A percentile compares a stretch with the other conserved stretches of the same genome.
Conservation (phyloP, 1,140 invertebrate species). For the Physella acuta region DNA sequence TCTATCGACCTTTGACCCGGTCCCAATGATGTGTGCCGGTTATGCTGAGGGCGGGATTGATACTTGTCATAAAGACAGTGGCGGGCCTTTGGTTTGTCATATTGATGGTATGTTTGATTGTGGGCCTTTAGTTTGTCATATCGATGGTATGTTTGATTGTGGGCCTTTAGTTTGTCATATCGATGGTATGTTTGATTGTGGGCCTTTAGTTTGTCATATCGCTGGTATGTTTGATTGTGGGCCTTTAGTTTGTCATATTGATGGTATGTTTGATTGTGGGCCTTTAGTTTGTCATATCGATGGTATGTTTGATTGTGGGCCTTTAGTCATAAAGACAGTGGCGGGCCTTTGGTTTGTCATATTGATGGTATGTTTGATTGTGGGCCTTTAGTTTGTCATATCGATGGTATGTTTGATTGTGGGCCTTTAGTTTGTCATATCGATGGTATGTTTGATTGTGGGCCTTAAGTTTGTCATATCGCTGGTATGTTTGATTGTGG, state of each 20-base stretch:
- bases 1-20: not conserved
- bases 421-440: not conserved
- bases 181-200: too few relatives aligned
- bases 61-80: constrained; percentile 9
- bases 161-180: too few relatives aligned
- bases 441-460: too few relatives aligned
- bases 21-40: constrained; percentile 1
- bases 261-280: too few relatives aligned
- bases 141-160: too few relatives aligned
- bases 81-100: not conserved
- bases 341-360: not conserved
- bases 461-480: not conserved
- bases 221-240: too few relatives aligned
- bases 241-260: too few relatives aligned
- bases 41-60: not conserved
- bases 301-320: too few relatives aligned
- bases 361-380: not conserved
- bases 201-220: too few relatives aligned
- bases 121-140: not conserved
- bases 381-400: not conserved
- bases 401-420: not conserved
- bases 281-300: too few relatives aligned
- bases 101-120: not conserved
- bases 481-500: not conserved
- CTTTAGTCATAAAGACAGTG: too few relatives aligned